Percentiles rank a stretch among this genome's conserved stretches.
These are phyloP conservation scores for Recurvirostra avosetta DNA, from an alignment of 2,113 vertebrate species.

Conservation along the genomic window DNA sequence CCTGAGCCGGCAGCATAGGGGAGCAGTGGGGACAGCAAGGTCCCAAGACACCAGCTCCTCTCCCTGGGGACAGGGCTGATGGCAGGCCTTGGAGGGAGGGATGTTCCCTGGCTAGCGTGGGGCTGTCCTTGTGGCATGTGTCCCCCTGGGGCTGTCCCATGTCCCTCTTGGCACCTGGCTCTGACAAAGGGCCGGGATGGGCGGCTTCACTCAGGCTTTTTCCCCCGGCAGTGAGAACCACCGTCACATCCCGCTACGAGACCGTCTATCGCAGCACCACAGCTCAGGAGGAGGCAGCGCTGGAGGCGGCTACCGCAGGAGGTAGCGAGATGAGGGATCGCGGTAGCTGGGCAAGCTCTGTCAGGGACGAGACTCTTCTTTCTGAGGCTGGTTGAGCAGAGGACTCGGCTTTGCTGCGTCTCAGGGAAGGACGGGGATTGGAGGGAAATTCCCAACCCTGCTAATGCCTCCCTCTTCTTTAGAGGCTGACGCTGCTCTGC, in stretches of 20 bases:
- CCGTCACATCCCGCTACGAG: constrained; percentile 80
- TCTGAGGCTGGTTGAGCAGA: not conserved
- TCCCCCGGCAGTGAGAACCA: constrained; percentile 71
- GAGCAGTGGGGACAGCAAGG: not conserved
- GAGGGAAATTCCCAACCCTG: not conserved
- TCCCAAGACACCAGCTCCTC: fast-evolving
- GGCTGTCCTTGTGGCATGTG: not conserved
- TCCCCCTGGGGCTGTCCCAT: not conserved
- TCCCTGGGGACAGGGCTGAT: fast-evolving
- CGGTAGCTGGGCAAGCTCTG: fast-evolving
- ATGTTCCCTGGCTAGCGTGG: not conserved
- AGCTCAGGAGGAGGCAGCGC: constrained; percentile 81
- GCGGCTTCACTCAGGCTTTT: not conserved
- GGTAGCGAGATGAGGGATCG: constrained; percentile 44
- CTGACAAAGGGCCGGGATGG: fast-evolving
- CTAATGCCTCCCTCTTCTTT: not conserved
- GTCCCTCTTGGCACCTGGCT: not conserved
- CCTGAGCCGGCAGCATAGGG: not conserved
- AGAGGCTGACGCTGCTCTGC: constrained; percentile 84
- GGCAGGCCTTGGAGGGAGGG: not conserved
- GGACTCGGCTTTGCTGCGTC: fast-evolving
- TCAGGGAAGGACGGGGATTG: not conserved
- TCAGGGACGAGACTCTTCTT: not conserved
- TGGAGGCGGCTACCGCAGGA: constrained; percentile 70
- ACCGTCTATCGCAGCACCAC: constrained; percentile 80